Evolutionary conservation across 2,888 invertebrate species (phyloP).

Genomic region (Pristionchus mayeri): DNA sequence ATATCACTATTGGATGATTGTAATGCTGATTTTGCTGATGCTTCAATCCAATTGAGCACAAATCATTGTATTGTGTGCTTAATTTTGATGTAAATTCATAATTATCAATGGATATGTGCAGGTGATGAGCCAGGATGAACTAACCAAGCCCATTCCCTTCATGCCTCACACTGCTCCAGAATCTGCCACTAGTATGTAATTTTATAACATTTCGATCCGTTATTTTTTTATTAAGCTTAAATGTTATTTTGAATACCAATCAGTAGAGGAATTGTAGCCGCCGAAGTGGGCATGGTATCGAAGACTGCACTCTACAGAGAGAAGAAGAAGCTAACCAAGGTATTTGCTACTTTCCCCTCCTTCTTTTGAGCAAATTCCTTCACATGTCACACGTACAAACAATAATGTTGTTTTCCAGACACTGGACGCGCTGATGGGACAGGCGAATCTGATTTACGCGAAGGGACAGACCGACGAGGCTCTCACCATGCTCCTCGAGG

Average conservation of each 20-base stretch:
- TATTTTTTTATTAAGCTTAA: no score
- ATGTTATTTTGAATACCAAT: neutral
- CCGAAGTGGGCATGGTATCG: neutral
- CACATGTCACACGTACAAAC: no score
- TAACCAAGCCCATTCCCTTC: conserved; percentile 14
- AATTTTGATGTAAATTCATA: neutral
- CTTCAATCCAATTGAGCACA: no score
- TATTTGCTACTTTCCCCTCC: no score
- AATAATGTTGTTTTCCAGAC: conserved; percentile 21
- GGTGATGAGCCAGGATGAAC: conserved; percentile 42
- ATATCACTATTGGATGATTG: no score
- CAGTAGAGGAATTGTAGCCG: neutral
- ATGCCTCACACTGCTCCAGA: neutral
- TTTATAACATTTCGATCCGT: no score
- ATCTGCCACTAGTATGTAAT: neutral
- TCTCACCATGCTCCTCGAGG: conserved; percentile 67
- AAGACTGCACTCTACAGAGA: conserved; percentile 1
- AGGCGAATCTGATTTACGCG: conserved; percentile 71
- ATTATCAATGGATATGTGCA: neutral
- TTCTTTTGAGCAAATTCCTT: no score
- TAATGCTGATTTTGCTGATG: neutral
- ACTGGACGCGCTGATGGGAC: conserved; percentile 72
- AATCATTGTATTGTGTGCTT: no score
- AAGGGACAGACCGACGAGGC: conserved; percentile 66
- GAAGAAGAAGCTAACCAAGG: conserved; percentile 45